A percentile compares a stretch with the other conserved stretches of the same genome.
Conservation (phyloP, 2,113 vertebrate species). For the Bufo bufo region DNA sequence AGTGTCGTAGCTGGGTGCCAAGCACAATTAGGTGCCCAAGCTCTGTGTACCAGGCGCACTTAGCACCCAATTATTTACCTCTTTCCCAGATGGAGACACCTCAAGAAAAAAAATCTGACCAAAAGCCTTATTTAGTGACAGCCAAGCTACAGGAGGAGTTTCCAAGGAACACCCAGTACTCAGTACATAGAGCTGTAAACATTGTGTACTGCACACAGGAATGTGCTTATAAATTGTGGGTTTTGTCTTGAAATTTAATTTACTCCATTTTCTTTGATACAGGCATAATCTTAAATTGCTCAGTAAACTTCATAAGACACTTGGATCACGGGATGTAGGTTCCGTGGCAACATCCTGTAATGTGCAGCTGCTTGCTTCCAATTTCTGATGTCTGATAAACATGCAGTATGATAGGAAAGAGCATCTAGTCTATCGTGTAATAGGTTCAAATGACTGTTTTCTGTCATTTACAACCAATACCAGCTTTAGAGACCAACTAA, state of each 20-base stretch:
- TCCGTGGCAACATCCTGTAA: slow-evolving; percentile 14
- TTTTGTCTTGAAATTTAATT: slow-evolving; percentile 4
- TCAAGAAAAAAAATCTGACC: not conserved
- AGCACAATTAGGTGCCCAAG: not conserved
- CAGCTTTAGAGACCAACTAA: not conserved
- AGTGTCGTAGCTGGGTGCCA: not conserved
- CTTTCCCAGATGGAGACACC: not conserved
- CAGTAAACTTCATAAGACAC: not conserved
- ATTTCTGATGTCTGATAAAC: not conserved
- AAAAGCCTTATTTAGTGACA: not conserved
- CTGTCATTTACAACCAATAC: not conserved
- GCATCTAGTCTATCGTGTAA: not conserved
- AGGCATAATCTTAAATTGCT: not conserved
- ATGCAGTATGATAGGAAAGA: not conserved
- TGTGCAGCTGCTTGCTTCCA: slow-evolving; percentile 15
- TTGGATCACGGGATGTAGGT: slow-evolving; percentile 14
- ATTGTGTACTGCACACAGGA: not conserved
- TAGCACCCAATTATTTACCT: not conserved
- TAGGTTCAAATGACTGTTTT: not conserved
- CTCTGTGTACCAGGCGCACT: not conserved
- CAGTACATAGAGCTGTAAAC: not conserved
- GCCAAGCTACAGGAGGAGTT: not conserved
- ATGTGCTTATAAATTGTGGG: slow-evolving; percentile 12
- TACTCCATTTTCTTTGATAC: not conserved
- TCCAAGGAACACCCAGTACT: not conserved